phyloP scores from a whole-genome alignment of 2,888 invertebrate genomes.

The Aleiodes testaceus region DNA sequence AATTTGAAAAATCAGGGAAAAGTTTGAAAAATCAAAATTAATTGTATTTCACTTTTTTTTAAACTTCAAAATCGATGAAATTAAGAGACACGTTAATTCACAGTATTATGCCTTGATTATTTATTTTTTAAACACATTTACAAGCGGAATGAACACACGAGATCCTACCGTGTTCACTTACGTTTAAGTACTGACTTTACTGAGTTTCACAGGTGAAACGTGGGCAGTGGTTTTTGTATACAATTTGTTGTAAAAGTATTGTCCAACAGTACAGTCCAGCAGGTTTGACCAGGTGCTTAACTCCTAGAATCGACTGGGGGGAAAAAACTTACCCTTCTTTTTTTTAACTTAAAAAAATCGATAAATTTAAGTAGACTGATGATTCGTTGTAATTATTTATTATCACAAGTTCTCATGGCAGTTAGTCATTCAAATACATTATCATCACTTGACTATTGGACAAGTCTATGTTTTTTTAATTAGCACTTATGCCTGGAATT shows the following conservation, averaged over 20 bases:
- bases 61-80: constrained; percentile 43
- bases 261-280: constrained; percentile 27
- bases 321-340: constrained; percentile 14
- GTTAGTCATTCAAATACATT: not conserved
- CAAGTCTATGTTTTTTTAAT: constrained; percentile 13
- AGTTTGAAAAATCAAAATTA: too few relatives aligned
- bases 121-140: constrained; percentile 9
- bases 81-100: constrained; percentile 45
- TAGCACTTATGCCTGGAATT: not conserved
- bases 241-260: constrained; percentile 36
- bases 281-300: constrained; percentile 38
- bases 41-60: not conserved
- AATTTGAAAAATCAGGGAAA: too few relatives aligned
- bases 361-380: constrained; percentile 10
- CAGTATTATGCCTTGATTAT: constrained; percentile 46
- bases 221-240: constrained; percentile 25
- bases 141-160: constrained; percentile 16
- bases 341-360: not conserved
- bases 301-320: constrained; percentile 26
- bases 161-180: constrained; percentile 34
- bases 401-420: not conserved
- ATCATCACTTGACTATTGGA: constrained; percentile 9
- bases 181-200: constrained; percentile 39
- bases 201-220: constrained; percentile 39
- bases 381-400: constrained; percentile 1